Evolutionary conservation across 2,113 vertebrate genomes (phyloP).

Genomic region (Nycticebus coucang): DNA sequence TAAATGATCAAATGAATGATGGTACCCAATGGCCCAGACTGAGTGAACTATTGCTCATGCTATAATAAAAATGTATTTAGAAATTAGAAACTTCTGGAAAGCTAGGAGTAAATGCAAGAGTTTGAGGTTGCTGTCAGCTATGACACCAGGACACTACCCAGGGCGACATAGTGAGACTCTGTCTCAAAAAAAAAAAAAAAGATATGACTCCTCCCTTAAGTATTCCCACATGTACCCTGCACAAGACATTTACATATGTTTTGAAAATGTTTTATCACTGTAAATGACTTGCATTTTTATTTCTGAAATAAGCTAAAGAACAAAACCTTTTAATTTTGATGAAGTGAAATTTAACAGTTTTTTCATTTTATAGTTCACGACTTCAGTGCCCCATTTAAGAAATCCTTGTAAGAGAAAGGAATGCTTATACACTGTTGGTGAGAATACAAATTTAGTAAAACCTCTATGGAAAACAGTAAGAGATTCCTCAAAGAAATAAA

Average conservation of each 20-base stretch:
- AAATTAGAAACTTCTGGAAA: not conserved
- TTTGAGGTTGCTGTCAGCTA: too few species aligned
- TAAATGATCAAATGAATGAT: not conserved
- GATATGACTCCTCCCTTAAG: too few species aligned
- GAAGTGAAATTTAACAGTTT: not conserved
- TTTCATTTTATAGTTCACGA: not conserved
- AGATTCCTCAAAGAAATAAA: too few species aligned
- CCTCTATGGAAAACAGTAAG: too few species aligned
- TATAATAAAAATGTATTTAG: not conserved
- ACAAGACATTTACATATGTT: not conserved
- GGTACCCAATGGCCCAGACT: not conserved
- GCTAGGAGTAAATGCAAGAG: not conserved
- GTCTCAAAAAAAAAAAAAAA: too few species aligned
- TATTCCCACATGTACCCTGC: not conserved
- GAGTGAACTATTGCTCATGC: not conserved
- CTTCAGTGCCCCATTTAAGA: slow-evolving; percentile 4
- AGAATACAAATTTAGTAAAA: too few species aligned
- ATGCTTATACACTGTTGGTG: too few species aligned
- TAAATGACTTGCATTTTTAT: not conserved
- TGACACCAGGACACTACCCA: too few species aligned
- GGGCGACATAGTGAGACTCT: too few species aligned
- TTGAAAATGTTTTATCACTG: not conserved
- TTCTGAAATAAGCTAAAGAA: not conserved
- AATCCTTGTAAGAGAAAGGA: not conserved
- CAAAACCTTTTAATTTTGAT: not conserved